phyloP scores from a whole-genome alignment of 2,888 invertebrate species.

The Agonum fuliginosum region DNA sequence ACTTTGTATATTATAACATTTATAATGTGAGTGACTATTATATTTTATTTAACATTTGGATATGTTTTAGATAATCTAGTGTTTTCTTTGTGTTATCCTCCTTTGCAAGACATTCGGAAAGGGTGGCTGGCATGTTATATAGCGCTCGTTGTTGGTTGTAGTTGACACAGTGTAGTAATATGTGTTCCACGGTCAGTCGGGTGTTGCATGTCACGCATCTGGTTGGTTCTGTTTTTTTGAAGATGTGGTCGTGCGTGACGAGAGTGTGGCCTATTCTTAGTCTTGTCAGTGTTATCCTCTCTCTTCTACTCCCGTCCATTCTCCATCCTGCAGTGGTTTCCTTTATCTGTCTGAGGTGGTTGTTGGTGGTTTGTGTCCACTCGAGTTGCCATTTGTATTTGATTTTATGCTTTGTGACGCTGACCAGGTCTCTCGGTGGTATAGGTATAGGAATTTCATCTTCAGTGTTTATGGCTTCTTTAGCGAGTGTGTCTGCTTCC shows the following conservation, averaged over 20 bases:
- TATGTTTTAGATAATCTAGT: neutral
- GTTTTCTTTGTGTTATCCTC: neutral
- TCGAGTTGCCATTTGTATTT: neutral
- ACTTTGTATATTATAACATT: too few species aligned
- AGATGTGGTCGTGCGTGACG: neutral
- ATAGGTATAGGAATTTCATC: neutral
- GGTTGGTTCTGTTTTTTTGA: neutral
- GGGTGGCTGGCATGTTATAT: constrained; percentile 11
- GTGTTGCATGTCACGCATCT: neutral
- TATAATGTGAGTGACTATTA: too few species aligned
- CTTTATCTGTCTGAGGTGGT: constrained; percentile 3
- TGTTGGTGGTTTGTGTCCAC: constrained; percentile 16
- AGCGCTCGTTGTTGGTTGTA: neutral
- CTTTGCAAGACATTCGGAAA: neutral
- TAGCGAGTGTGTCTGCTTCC: neutral
- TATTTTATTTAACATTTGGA: neutral
- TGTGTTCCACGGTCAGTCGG: neutral
- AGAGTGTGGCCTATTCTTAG: constrained; percentile 22
- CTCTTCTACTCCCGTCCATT: neutral
- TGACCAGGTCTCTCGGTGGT: neutral
- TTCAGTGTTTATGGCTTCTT: neutral
- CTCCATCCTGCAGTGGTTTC: neutral
- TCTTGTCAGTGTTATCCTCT: neutral
- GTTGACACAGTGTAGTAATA: constrained; percentile 1
- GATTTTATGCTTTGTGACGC: neutral